phyloP scores from a whole-genome alignment of 2,888 invertebrate species.

The Chironomus tentans region DNA sequence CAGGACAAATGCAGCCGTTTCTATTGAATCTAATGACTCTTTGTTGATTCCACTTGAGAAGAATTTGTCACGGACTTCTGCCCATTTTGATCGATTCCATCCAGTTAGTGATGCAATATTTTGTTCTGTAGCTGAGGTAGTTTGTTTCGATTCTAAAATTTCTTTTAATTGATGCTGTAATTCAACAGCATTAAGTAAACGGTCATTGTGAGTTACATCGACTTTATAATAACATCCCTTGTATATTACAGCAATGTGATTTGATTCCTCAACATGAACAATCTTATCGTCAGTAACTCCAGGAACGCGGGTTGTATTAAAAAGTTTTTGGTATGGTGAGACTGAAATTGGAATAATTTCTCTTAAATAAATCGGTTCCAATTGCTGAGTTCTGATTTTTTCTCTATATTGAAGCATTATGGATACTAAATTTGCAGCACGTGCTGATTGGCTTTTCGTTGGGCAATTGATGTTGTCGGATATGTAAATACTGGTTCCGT shows the following conservation, averaged over 20 bases:
- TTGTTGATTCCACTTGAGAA: constrained; percentile 85
- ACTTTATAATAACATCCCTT: constrained; percentile 93
- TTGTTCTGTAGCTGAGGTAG: constrained; percentile 73
- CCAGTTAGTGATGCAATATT: constrained; percentile 88
- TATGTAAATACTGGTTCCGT: background rate
- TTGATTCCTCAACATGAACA: constrained; percentile 79
- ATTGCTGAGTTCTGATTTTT: constrained; percentile 83
- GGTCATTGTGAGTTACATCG: constrained; percentile 73
- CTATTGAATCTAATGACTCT: constrained; percentile 79
- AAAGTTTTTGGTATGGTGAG: constrained; percentile 93
- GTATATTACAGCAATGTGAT: constrained; percentile 88
- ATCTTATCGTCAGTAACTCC: constrained; percentile 88
- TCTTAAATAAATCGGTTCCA: constrained; percentile 89
- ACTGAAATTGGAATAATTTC: constrained; percentile 91
- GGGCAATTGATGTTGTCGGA: constrained; percentile 35
- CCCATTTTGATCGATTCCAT: constrained; percentile 84
- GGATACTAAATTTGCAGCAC: constrained; percentile 83
- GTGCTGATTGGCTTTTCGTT: constrained; percentile 67
- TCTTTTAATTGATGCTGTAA: constrained; percentile 86
- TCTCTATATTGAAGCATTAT: constrained; percentile 79
- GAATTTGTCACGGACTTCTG: constrained; percentile 63
- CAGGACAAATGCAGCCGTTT: constrained; percentile 90
- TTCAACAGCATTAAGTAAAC: constrained; percentile 78
- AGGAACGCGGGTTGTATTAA: constrained; percentile 92
- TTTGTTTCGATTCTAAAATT: constrained; percentile 67